phyloP scores from a whole-genome alignment of 2,797 vertebrate species.

The Poecilia picta region DNA sequence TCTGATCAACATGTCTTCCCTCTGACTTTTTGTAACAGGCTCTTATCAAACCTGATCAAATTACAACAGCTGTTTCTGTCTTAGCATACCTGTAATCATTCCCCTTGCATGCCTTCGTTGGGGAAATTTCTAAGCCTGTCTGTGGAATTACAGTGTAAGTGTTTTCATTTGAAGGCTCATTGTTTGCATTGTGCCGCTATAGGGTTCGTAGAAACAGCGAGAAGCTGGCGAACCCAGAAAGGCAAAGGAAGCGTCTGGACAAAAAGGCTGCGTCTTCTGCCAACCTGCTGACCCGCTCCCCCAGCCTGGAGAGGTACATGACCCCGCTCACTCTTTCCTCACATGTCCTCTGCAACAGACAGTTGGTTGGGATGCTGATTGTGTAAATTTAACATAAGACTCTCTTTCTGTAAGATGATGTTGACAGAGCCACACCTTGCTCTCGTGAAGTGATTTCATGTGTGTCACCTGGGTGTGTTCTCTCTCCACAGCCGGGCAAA shows the following conservation, averaged over 20 bases:
- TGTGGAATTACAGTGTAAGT: not conserved
- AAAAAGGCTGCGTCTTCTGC: slow-evolving; percentile 87
- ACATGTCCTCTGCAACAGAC: slow-evolving; percentile 39
- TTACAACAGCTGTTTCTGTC: slow-evolving; percentile 25
- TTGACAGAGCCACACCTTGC: slow-evolving; percentile 4
- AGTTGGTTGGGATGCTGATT: slow-evolving; percentile 31
- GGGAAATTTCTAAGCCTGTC: not conserved
- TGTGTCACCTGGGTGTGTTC: slow-evolving; percentile 39
- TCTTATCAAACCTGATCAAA: not conserved
- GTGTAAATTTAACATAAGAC: slow-evolving; percentile 37
- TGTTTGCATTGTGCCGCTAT: slow-evolving; percentile 13
- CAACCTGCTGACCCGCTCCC: slow-evolving; percentile 85
- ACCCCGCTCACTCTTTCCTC: slow-evolving; percentile 42
- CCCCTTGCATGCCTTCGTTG: slow-evolving; percentile 6
- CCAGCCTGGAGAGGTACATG: slow-evolving; percentile 85
- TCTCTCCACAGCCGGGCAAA: slow-evolving; percentile 78
- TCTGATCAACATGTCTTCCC: not conserved
- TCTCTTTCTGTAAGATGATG: slow-evolving; percentile 36
- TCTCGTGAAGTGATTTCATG: slow-evolving; percentile 7
- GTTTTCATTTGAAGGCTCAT: not conserved
- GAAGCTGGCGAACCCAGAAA: slow-evolving; percentile 78
- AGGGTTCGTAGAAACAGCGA: slow-evolving; percentile 90
- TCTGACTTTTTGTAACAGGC: not conserved
- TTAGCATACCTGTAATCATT: not conserved
- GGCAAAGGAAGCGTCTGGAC: slow-evolving; percentile 83